Base-by-base conservation (phyloP, 2,113 vertebrate genomes). In the Atlantisia rogersi region DNA sequence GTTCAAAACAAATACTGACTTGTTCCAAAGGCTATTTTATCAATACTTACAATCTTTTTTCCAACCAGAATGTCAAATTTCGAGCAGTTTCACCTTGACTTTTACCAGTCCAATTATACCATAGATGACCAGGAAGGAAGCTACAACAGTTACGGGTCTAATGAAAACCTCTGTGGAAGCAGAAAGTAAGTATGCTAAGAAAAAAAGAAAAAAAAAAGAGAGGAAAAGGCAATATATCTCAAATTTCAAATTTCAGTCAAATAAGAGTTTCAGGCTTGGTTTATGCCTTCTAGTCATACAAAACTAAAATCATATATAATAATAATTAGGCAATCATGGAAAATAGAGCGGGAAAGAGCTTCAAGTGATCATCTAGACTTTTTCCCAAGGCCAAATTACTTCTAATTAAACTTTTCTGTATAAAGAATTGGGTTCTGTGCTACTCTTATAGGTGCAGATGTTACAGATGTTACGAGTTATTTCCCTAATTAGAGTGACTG, bases 91-190 rank as follows among this genome's bases (percentile, higher is more conserved):
- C 97, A 99, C 35, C 62, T 97, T 16, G 98, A 99, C 87, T 99
- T 99, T 97, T 99, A 99, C 96, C 98, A 98, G 64, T 98, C 99
- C 74, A 98, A 98, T 92, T 99, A 99, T 88, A 97, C 97, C 59
- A 97, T 98, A 53, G 98, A 99, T 42, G 97, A 98, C 68, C 98
- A 98, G 64, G 97, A 98, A 46, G 97, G 98, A 58, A 85, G 46
- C 25, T 96, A 53, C n/a, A 95, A 85, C 88, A 73, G 56, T 84
- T 95, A 90, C 20, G 92, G 79, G 31, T 76, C 91, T 31, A 68
- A 94, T 14, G 91, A 65, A 91, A 94, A 92, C 64, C 9, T 83
- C 63, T 82, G 56, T 88, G 97, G 63, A 86, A 92, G 75, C n/a
- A 80, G 63, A 88, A 94, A 56, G 98, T 98, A 95, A 98, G 98